Conservation (phyloP, 2,797 vertebrate genomes). For the Eleutherodactylus coqui region DNA sequence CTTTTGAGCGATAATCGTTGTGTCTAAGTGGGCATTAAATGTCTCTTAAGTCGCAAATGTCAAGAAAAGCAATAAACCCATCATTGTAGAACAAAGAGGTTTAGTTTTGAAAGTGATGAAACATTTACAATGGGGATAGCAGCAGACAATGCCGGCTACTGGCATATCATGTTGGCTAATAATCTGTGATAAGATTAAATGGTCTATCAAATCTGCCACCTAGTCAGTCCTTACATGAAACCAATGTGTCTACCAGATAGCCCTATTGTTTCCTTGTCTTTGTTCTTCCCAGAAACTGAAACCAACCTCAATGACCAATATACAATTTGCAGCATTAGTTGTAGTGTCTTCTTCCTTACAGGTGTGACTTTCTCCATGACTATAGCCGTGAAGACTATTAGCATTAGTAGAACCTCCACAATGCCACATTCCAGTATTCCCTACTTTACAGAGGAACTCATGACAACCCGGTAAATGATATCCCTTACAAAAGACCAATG, state of each 20-base stretch:
- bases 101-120: not conserved
- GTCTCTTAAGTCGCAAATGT: not conserved
- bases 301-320: constrained; percentile 31
- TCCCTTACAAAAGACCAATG: not conserved
- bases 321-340: not conserved
- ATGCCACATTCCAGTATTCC: not conserved
- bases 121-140: not conserved
- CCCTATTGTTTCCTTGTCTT: constrained; percentile 27
- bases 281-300: constrained; percentile 9
- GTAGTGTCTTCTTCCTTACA: not conserved
- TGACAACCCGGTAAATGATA: not conserved
- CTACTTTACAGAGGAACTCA: not conserved
- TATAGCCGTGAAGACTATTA: not conserved
- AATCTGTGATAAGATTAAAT: not conserved
- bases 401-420: not conserved
- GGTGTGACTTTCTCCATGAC: constrained; percentile 19
- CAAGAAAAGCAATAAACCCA: not conserved
- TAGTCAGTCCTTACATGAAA: not conserved
- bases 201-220: not conserved
- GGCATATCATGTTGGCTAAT: not conserved
- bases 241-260: not conserved
- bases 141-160: not conserved
- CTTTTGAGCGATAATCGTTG: too few species aligned
- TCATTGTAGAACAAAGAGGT: not conserved
- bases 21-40: too few species aligned